Percentiles rank a stretch among this genome's conserved stretches.
Evolutionary conservation across 2,797 vertebrate species (phyloP).

Genomic region (Falco naumanni): DNA sequence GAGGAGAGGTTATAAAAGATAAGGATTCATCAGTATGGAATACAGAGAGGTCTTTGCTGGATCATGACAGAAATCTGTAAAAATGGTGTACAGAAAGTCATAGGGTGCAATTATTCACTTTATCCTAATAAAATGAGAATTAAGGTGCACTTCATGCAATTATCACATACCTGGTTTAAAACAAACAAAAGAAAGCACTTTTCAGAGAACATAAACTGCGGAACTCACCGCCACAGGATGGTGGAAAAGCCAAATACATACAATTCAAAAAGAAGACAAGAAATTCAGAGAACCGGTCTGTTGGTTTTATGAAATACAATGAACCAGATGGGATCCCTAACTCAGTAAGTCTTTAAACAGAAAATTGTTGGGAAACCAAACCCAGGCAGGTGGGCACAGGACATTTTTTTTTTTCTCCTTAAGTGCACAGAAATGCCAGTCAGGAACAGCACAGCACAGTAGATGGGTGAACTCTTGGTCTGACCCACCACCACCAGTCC

Average conservation of each 20-base stretch:
- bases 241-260: background rate
- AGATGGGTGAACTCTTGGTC: background rate
- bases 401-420: background rate
- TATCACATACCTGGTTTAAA: background rate
- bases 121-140: background rate
- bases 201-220: background rate
- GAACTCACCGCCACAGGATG: background rate
- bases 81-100: background rate
- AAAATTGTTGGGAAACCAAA: background rate
- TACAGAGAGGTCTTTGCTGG: background rate
- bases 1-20: background rate
- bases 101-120: background rate
- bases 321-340: background rate
- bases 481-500: background rate
- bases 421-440: background rate
- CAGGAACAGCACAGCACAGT: background rate
- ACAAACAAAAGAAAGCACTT: background rate
- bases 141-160: background rate
- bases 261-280: background rate
- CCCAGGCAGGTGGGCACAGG: fast-evolving
- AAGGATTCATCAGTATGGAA: background rate
- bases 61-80: background rate
- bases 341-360: background rate
- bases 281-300: background rate
- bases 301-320: background rate